Conservation (phyloP, 2,888 invertebrate species). For the Oithona nana region DNA sequence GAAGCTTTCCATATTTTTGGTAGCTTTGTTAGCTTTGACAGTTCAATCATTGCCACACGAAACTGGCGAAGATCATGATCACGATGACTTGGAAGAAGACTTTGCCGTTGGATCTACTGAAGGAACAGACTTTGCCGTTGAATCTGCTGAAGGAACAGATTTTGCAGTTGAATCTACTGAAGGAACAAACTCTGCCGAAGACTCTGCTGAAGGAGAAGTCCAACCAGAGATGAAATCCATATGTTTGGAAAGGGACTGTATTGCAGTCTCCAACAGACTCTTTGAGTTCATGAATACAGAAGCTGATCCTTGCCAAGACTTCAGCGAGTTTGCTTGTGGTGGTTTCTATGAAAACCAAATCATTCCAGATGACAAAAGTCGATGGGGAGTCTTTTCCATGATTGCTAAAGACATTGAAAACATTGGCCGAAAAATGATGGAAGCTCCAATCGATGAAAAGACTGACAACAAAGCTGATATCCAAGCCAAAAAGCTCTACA, state of each 20-base stretch:
- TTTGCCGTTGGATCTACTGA: too few species aligned
- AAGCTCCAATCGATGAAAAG: constrained; percentile 42
- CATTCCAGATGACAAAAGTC: constrained; percentile 61
- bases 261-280: background rate
- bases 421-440: constrained; percentile 46
- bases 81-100: too few species aligned
- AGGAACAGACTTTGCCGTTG: too few species aligned
- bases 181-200: too few species aligned
- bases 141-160: too few species aligned
- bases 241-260: background rate
- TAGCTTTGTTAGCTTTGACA: too few species aligned
- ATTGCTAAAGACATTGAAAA: constrained; percentile 55
- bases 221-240: background rate
- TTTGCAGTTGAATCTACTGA: too few species aligned
- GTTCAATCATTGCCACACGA: too few species aligned
- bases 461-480: constrained; percentile 30
- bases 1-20: too few species aligned
- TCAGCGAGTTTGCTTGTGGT: constrained; percentile 59
- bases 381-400: constrained; percentile 46
- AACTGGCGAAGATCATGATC: too few species aligned
- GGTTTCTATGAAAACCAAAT: constrained; percentile 47
- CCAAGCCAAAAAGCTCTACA: constrained; percentile 40
- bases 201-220: background rate
- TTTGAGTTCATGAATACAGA: background rate
- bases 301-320: constrained; percentile 59